A percentile compares a stretch with the other conserved stretches of the same genome.
Evolutionary conservation across 2,797 vertebrate genomes (phyloP).

Genomic region (Sebastes vulpes): DNA sequence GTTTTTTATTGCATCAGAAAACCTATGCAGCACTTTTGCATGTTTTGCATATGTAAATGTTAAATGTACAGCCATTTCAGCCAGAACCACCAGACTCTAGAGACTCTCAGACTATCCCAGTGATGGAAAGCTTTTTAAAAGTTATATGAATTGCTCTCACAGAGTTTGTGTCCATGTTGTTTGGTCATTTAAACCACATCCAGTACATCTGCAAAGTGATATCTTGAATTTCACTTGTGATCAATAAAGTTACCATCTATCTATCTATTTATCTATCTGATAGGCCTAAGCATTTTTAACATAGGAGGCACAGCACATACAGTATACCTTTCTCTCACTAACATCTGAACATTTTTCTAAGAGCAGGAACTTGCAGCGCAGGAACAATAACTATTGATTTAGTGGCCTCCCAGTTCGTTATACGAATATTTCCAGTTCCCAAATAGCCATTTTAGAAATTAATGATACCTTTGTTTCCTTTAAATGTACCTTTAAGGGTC

Average conservation of each 20-base stretch:
- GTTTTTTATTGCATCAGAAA: neutral
- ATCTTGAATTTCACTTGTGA: too few species aligned
- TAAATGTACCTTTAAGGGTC: neutral
- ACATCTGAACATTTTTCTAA: neutral
- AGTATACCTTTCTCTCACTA: neutral
- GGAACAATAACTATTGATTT: slow-evolving; percentile 10
- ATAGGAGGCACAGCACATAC: neutral
- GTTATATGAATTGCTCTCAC: neutral
- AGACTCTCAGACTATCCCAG: neutral
- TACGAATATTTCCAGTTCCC: neutral
- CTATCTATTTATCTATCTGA: too few species aligned
- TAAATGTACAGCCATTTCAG: neutral
- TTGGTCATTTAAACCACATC: neutral
- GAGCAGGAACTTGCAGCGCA: neutral
- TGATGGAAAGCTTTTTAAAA: neutral
- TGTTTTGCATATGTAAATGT: neutral
- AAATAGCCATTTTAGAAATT: neutral
- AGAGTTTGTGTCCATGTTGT: neutral
- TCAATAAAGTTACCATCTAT: too few species aligned
- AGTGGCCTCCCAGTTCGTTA: neutral
- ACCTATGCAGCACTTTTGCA: neutral
- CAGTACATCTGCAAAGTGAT: neutral
- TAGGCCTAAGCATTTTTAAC: neutral
- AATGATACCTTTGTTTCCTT: neutral
- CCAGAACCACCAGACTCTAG: neutral